phyloP scores from a whole-genome alignment of 2,113 vertebrate species.

The Hippocampus barbouri region DNA sequence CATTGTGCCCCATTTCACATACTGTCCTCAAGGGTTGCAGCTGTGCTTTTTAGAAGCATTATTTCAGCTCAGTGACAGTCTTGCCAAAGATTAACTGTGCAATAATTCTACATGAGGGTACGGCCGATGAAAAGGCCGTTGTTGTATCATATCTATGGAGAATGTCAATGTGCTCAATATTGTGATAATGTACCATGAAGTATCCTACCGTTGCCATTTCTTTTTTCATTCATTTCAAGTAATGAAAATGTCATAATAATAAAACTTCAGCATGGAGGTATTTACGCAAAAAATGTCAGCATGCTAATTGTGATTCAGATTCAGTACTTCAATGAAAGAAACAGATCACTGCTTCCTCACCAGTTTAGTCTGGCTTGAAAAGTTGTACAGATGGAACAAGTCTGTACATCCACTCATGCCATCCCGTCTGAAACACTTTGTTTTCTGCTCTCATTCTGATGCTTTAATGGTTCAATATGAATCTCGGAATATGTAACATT shows the following conservation, averaged over 20 bases:
- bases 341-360: too few relatives aligned
- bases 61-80: slow-evolving; percentile 13
- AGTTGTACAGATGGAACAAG: background rate
- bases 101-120: slow-evolving; percentile 25
- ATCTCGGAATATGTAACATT: background rate
- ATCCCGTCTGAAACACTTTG: background rate
- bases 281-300: too few relatives aligned
- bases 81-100: slow-evolving; percentile 27
- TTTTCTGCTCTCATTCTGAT: background rate
- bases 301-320: too few relatives aligned
- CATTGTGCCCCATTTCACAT: slow-evolving; percentile 29
- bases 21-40: slow-evolving; percentile 27
- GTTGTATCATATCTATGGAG: slow-evolving; percentile 2
- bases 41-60: slow-evolving; percentile 12
- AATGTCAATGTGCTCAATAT: background rate
- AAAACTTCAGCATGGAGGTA: background rate
- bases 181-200: background rate
- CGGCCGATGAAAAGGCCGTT: slow-evolving; percentile 12
- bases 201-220: background rate
- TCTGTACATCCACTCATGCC: background rate
- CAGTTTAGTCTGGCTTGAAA: too few relatives aligned
- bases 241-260: background rate
- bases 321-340: too few relatives aligned
- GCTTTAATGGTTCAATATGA: background rate
- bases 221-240: background rate